Base-by-base conservation (phyloP, 2,888 invertebrate genomes). In the Limnephilus lunatus region DNA sequence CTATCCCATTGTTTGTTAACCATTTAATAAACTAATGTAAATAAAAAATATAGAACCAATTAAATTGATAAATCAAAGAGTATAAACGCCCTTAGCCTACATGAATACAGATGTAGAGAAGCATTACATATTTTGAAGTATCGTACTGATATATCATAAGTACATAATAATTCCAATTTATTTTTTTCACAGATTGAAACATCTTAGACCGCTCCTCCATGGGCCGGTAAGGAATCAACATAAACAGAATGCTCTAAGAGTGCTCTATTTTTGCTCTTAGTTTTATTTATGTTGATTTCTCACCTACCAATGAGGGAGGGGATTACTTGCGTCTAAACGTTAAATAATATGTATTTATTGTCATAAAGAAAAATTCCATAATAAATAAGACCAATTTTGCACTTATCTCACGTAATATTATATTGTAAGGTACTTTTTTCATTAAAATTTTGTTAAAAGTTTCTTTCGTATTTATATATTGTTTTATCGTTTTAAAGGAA, bases 401-500 rank as follows among this genome's bases (percentile, higher is more conserved):
- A 68, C 88, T 88, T 68, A 31, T 19, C 68, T 68, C 25, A 32
- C 32, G 7, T 83, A 39, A 25, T 83, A 48, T 53, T 53, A 88
- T 48, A 68, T 88, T 53, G 68, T 88, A 88, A 53, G 53, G 31
- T 68, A 53, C 30, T 35, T 39, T 48, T 31, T 31, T 31, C 44
- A 32, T 19, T 53, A 53, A 68, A 35, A 35, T 88, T 88, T 53
- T 68, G 88, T 88, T 88, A 88, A 88, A 82, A 88, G 81, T 88
- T 88, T 82, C 80, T 91, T 89, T 88, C 82, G 81, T 89, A 91
- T 82, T 89, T 88, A 88, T 82, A 87, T 82, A 87, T 91, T 82
- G 87, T 88, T 82, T 91, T 91, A 91, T 88, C 83, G 88, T 82
- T 91, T 88, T 81, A 88, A 89, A 86, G 80, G 44, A 82, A 87